A percentile compares a stretch with the other conserved stretches of the same genome.
These are phyloP conservation scores for Catocala sponsa DNA, from an alignment of 2,888 invertebrate genomes.

Conservation along the genomic window DNA sequence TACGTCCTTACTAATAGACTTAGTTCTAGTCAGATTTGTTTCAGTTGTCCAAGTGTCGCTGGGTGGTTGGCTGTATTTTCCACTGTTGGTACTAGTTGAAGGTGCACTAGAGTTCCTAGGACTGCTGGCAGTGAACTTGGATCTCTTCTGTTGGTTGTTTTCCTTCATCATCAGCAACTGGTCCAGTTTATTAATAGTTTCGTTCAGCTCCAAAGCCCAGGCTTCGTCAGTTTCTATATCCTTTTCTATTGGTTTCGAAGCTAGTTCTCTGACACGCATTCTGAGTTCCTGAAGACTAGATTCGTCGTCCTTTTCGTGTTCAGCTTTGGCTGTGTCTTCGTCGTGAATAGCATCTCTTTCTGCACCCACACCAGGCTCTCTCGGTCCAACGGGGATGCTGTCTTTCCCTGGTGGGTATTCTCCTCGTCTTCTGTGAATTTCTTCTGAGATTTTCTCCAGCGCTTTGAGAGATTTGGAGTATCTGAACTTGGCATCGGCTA, in stretches of 20 bases:
- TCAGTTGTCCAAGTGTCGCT: slow-evolving; percentile 70
- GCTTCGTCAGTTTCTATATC: slow-evolving; percentile 91
- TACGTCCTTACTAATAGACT: slow-evolving; percentile 77
- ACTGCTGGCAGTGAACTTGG: slow-evolving; percentile 76
- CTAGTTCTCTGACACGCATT: slow-evolving; percentile 91
- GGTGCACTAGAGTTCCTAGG: slow-evolving; percentile 79
- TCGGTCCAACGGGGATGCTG: slow-evolving; percentile 80
- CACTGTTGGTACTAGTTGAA: slow-evolving; percentile 73
- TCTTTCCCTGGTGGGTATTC: slow-evolving; percentile 83
- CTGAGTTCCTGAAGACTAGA: slow-evolving; percentile 90
- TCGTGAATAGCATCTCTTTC: slow-evolving; percentile 88
- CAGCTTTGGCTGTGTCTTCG: slow-evolving; percentile 62
- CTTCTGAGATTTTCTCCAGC: slow-evolving; percentile 96
- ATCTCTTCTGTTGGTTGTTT: slow-evolving; percentile 86
- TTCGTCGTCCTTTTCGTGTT: slow-evolving; percentile 79
- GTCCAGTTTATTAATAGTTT: slow-evolving; percentile 93
- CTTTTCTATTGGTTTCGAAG: slow-evolving; percentile 92
- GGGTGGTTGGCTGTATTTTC: slow-evolving; percentile 64
- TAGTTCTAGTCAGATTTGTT: slow-evolving; percentile 69
- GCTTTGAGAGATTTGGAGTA: slow-evolving; percentile 95
- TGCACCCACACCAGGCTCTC: slow-evolving; percentile 93
- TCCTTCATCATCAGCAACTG: slow-evolving; percentile 91
- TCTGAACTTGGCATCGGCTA: slow-evolving; percentile 92
- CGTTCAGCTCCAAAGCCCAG: slow-evolving; percentile 93
- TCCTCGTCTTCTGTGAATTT: slow-evolving; percentile 93